Percentiles rank a stretch among this genome's conserved stretches.
These are phyloP conservation scores for Pomacea maculata DNA, from an alignment of 1,140 invertebrate genomes.

Conservation along the genomic window DNA sequence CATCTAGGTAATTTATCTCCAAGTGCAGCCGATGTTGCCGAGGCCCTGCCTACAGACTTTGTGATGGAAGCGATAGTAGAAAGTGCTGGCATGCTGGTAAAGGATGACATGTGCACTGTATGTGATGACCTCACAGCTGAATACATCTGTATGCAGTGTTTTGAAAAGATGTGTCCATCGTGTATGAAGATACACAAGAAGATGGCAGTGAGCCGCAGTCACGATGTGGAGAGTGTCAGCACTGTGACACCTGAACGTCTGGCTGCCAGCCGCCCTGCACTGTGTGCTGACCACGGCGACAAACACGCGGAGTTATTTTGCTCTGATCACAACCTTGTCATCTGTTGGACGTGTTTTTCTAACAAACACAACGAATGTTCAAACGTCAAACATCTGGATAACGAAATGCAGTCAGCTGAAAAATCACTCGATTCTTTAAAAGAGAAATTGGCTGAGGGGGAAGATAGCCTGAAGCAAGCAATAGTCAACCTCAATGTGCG, in stretches of 20 bases:
- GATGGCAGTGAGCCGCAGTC: neutral
- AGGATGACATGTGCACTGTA: neutral
- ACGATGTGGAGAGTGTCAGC: slow-evolving; percentile 4
- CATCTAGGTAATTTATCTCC: too few species aligned
- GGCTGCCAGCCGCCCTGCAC: too few species aligned
- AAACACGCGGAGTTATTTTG: neutral
- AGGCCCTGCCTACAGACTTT: slow-evolving; percentile 4
- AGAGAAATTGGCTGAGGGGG: neutral
- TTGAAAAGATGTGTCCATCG: neutral
- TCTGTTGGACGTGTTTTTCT: neutral
- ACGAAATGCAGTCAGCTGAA: neutral
- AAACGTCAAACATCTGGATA: neutral
- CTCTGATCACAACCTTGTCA: neutral
- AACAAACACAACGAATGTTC: neutral
- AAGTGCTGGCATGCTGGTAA: neutral
- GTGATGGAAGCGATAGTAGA: slow-evolving; percentile 1
- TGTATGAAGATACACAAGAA: neutral
- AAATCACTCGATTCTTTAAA: neutral
- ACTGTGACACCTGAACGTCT: too few species aligned
- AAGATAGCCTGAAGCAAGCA: neutral
- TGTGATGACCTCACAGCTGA: neutral
- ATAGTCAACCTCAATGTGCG: neutral
- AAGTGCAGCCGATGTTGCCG: neutral
- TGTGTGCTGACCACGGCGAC: neutral
- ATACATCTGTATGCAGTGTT: slow-evolving; percentile 10